phyloP scores from a whole-genome alignment of 2,113 vertebrate species.

The Neotoma lepida region DNA sequence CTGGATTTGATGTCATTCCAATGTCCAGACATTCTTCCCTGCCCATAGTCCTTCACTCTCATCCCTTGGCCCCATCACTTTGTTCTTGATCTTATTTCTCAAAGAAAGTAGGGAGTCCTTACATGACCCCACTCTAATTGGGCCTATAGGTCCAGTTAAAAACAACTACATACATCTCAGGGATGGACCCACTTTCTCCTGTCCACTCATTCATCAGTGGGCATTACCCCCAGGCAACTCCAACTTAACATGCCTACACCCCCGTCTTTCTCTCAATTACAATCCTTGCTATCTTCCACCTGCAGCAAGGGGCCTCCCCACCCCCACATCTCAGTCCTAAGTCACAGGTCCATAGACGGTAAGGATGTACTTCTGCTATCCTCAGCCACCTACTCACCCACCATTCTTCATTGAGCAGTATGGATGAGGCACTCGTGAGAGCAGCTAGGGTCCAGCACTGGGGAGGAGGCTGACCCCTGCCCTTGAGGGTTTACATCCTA shows the following conservation, averaged over 20 bases:
- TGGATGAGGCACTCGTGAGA: not conserved
- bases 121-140: not conserved
- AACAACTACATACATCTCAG: not conserved
- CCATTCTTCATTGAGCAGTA: not conserved
- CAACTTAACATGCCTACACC: not conserved
- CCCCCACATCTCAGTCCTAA: not conserved
- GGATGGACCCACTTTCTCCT: not conserved
- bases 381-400: too few species aligned
- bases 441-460: not conserved
- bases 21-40: not conserved
- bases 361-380: not conserved
- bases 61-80: accelerated
- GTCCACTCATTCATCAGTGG: not conserved
- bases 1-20: not conserved
- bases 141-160: not conserved
- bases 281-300: not conserved
- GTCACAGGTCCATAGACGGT: accelerated
- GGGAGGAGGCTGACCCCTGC: not conserved
- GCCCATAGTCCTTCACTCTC: not conserved
- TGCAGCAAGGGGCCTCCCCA: not conserved
- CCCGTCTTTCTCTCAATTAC: not conserved
- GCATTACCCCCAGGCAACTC: not conserved
- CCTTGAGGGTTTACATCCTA: not conserved
- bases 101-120: not conserved
- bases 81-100: not conserved